Evolutionary conservation across 2,888 invertebrate species (phyloP), one percentile per base, ranked within the genome.

Genomic region (Lasioglossum oenotherae): DNA sequence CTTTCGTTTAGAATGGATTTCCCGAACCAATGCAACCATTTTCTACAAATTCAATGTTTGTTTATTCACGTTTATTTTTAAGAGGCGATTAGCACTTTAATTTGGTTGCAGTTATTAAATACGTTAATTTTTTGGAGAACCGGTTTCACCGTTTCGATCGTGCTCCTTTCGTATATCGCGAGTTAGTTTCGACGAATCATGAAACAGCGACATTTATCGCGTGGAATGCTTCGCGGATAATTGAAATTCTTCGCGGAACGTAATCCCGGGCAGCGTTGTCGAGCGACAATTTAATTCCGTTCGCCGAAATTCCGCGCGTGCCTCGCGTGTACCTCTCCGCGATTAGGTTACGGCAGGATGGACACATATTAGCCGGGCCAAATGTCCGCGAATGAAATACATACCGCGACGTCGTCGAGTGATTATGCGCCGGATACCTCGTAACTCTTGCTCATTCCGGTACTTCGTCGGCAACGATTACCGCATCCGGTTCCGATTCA

Each of bases 391-490:
- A 46, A 67, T 49, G 71, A 79, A 69, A 76, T 35, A 57, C 64
- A 73, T 6, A 14, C 27, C 57, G 74, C 64, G 71, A 73, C 38
- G 67, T 69, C 57, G 75, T 82, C 64, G 60, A 75, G 31, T 14
- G 64, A 74, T 81, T 75, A 78, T 75, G 67, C 80, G 53, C 12
- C 41, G 60, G 64, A 64, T 80, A 79, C 64, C 41, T 78, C 73
- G 60, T 87, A 87, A 78, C 74, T 85, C 82, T 82, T 71, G 71
- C 44, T 75, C 72, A 71, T 69, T 74, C 81, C 49, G 86, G 87
- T 71, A 76, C 69, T 72, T 57, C 44, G 72, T 46, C 78, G 69
- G 72, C 41, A 69, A 53, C 78, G 82, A 87, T 87, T 82, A 87
- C 77, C 87, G 82, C 41, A 78, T 87, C 82, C 87, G 67, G 80